A percentile compares a stretch with the other conserved stretches of the same genome.
Evolutionary conservation across 2,888 invertebrate genomes (phyloP).

Genomic region (Polia nebulosa): DNA sequence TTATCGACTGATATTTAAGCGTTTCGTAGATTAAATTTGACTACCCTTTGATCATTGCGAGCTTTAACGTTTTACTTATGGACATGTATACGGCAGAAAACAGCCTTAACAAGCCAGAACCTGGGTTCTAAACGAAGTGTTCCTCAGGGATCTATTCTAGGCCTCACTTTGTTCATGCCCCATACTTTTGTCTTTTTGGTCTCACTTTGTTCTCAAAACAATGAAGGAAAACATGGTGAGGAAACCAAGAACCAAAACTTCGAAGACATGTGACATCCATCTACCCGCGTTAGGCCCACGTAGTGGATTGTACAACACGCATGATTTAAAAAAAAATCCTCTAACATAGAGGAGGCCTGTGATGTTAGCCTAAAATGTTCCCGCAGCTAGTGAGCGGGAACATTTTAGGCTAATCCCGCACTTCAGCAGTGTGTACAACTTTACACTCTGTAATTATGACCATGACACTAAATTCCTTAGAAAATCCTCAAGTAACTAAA

Average conservation of each 20-base stretch:
- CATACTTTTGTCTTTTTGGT: not conserved
- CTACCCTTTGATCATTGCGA: not conserved
- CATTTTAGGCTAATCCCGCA: too few species aligned
- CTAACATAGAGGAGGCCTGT: too few species aligned
- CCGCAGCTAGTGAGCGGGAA: too few species aligned
- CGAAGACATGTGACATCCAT: too few species aligned
- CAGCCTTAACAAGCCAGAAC: not conserved
- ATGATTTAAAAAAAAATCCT: too few species aligned
- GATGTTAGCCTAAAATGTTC: too few species aligned
- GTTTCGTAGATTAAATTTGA: not conserved
- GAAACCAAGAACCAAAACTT: too few species aligned
- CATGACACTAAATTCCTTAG: not conserved
- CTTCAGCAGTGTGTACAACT: too few species aligned
- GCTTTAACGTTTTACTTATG: not conserved
- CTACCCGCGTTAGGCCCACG: too few species aligned
- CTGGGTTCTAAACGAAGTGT: not conserved
- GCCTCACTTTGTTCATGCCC: not conserved
- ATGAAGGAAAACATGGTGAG: too few species aligned
- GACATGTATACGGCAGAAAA: not conserved
- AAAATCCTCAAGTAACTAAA: constrained; percentile 7
- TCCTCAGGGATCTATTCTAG: not conserved
- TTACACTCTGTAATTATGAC: not conserved
- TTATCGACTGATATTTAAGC: constrained; percentile 14
- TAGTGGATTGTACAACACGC: too few species aligned
- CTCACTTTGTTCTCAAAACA: too few species aligned